Base-by-base conservation (phyloP, 2,797 vertebrate species). In the Telmatherina bonti region DNA sequence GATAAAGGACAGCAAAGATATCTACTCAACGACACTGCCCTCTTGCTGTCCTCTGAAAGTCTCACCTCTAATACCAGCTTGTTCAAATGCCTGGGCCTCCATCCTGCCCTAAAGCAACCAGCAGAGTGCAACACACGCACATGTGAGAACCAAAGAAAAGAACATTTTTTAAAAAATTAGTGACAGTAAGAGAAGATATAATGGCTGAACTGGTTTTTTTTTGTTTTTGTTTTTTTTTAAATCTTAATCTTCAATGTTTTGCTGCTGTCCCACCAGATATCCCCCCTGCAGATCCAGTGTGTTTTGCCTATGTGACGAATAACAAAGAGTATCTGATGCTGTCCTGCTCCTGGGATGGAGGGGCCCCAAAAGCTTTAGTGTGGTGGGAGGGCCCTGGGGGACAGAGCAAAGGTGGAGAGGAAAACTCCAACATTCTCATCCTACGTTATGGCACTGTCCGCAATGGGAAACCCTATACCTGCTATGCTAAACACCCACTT, bases 321-420 rank as follows among this genome's bases (percentile, higher is more conserved):
- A 93, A 90, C 27, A 93, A 94, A 22, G 92, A 95, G 74, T 93
- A 92, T 56, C 86, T 97, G 89, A 94, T 95, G 94, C 86, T 98
- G 74, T 96, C 93, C 55, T 98, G 96, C 68, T 90, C 89, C 45
- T 97, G 96, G 97, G 92, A 91, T 1, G 96, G 97, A 7, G 97
- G 96, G 0, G 49, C 81, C 0, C 96, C 96, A 0, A 93, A 76
- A 0, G 93, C 94, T 22, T 55, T 89, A n/a, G 92, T 96, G 73
- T 94, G 88, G 91, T 99, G 96, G 97, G 80, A 85, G 22, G 94
- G 94, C 0, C 75, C 87, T 0, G 78, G 68, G 7, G 93, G 92
- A 27, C 89, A 74, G 0, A 52, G 78, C 0, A 64, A 95, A 81
- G 82, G 83, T 0, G 89, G 91, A 1, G 73, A 93, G 0, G 82